Percentiles rank a stretch among this genome's conserved stretches.
Conservation (phyloP, 2,797 vertebrate species). For the Pseudochirops cupreus region DNA sequence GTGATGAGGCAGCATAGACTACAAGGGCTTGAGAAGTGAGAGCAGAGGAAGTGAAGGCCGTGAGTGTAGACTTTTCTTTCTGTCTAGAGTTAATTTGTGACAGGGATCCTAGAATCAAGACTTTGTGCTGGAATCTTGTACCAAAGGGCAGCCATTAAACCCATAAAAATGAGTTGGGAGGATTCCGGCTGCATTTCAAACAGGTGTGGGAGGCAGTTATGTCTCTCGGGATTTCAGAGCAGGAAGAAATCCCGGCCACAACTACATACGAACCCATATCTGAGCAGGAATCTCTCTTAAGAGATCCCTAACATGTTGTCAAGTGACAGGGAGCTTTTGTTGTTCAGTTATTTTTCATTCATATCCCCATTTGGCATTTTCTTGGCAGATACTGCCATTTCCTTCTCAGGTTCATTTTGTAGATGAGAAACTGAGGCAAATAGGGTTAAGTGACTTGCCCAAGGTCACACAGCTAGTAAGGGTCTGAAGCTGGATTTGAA, state of each 20-base stretch:
- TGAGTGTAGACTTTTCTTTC: neutral
- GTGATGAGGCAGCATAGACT: neutral
- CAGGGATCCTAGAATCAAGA: neutral
- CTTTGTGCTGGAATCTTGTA: neutral
- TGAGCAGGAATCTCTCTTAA: neutral
- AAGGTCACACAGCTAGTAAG: neutral
- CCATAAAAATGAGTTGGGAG: neutral
- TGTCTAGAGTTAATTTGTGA: neutral
- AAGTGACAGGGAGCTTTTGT: neutral
- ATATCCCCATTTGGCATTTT: neutral
- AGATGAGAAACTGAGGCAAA: too few species aligned
- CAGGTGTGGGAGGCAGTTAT: neutral
- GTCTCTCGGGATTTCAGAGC: neutral
- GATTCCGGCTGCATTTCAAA: neutral
- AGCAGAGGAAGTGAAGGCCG: neutral
- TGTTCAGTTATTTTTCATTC: neutral
- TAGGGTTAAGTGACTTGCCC: neutral
- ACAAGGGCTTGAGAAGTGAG: neutral
- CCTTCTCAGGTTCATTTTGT: too few species aligned
- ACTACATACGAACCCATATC: too few species aligned
- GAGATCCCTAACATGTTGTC: neutral
- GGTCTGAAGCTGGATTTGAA: neutral
- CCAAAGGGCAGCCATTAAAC: neutral
- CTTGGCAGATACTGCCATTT: neutral
- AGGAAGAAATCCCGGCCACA: neutral